Evolutionary conservation across 2,797 vertebrate species (phyloP).

Genomic region (Anomalospiza imberbis): DNA sequence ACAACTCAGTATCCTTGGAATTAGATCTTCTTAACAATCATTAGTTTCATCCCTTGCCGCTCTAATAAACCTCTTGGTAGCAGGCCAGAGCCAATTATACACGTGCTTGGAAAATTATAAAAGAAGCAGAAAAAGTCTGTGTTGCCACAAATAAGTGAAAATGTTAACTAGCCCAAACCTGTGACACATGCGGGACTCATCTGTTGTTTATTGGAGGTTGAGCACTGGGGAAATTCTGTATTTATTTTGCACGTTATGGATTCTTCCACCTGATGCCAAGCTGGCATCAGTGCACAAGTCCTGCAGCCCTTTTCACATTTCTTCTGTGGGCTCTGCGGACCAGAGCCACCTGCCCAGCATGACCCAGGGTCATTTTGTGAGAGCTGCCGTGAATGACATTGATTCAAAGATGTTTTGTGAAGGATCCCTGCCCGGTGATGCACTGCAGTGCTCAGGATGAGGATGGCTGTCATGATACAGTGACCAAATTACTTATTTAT

Average conservation of each 20-base stretch:
- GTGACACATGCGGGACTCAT: accelerated
- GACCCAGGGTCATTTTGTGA: accelerated
- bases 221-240: not conserved
- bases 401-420: not conserved
- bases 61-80: slow-evolving; percentile 39
- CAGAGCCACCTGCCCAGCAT: not conserved
- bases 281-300: accelerated
- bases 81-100: not conserved
- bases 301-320: not conserved
- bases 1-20: not conserved
- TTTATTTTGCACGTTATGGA: accelerated
- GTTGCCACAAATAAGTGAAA: not conserved
- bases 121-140: not conserved
- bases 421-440: not conserved
- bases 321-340: accelerated
- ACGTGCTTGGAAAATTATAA: not conserved
- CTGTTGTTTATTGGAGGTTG: not conserved
- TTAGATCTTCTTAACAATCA: slow-evolving; percentile 30
- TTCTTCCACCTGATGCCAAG: not conserved
- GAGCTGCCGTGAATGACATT: not conserved
- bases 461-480: accelerated
- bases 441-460: not conserved
- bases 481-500: not conserved
- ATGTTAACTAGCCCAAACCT: not conserved
- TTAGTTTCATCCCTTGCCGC: not conserved